These are phyloP conservation scores for Phalloptychus januarius DNA, from an alignment of 2,797 vertebrate genomes.

Conservation along the genomic window DNA sequence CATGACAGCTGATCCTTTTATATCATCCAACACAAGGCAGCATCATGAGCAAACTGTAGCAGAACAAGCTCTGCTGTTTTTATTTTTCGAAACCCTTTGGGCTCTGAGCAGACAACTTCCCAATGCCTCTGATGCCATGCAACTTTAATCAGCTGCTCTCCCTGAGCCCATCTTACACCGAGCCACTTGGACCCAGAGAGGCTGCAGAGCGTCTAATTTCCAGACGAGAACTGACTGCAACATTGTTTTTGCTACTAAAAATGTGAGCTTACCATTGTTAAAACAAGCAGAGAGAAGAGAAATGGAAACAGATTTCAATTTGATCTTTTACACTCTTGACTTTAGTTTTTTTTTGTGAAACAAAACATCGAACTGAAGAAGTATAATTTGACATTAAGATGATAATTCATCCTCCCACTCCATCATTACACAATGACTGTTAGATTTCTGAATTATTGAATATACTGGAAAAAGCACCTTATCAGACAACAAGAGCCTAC, in stretches of 20 bases:
- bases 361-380: neutral
- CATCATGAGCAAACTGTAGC: neutral
- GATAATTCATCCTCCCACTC: neutral
- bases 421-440: neutral
- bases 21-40: neutral
- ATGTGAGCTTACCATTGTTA: neutral
- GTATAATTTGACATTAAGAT: neutral
- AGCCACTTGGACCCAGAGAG: neutral
- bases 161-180: neutral
- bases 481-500: neutral
- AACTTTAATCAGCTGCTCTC: slow-evolving; percentile 1
- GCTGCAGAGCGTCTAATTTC: neutral
- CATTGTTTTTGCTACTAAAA: neutral
- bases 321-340: neutral
- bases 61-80: neutral
- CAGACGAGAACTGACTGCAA: neutral
- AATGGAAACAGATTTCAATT: neutral
- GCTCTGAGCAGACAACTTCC: neutral
- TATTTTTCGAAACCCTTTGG: neutral
- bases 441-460: neutral
- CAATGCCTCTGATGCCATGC: neutral
- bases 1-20: neutral
- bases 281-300: neutral
- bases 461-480: neutral
- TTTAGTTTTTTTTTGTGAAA: neutral